Conservation (phyloP, 2,888 invertebrate species). For the Leptothorax acervorum region DNA sequence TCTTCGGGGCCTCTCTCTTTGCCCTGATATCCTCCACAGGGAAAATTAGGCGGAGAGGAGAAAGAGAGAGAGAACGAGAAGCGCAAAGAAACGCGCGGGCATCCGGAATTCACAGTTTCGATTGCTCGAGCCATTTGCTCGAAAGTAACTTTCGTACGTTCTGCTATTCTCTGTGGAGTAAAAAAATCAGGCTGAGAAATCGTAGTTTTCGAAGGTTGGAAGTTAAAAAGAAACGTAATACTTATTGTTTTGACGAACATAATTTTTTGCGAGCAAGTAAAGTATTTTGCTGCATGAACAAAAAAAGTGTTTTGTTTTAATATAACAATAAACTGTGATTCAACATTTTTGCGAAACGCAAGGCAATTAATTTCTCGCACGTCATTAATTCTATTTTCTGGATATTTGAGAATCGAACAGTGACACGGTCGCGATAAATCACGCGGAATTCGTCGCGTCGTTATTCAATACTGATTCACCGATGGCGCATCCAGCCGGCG, state of each 20-base stretch:
- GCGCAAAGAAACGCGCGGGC: not conserved
- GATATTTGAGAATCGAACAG: not conserved
- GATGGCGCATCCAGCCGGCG: not conserved
- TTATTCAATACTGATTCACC: not conserved
- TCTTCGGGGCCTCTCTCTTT: slow-evolving; percentile 55
- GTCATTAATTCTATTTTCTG: slow-evolving; percentile 3
- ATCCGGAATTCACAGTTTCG: not conserved
- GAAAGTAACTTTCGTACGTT: not conserved
- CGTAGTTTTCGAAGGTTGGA: not conserved
- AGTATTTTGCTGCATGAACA: not conserved
- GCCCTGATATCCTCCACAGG: slow-evolving; percentile 15
- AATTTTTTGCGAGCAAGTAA: not conserved
- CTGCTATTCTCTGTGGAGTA: not conserved
- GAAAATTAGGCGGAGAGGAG: not conserved
- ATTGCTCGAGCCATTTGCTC: not conserved
- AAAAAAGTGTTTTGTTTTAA: not conserved
- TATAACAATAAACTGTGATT: not conserved
- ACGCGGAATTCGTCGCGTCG: not conserved
- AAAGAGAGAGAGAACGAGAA: not conserved
- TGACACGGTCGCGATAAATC: not conserved
- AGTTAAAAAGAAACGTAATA: not conserved
- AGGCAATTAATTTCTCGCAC: not conserved
- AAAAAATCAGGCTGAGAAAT: not conserved
- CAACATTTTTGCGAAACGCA: not conserved
- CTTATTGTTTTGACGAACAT: not conserved